Percentiles rank a stretch among this genome's conserved stretches.
These are phyloP conservation scores for Tadarida brasiliensis DNA, from an alignment of 2,797 vertebrate species.

Conservation along the genomic window DNA sequence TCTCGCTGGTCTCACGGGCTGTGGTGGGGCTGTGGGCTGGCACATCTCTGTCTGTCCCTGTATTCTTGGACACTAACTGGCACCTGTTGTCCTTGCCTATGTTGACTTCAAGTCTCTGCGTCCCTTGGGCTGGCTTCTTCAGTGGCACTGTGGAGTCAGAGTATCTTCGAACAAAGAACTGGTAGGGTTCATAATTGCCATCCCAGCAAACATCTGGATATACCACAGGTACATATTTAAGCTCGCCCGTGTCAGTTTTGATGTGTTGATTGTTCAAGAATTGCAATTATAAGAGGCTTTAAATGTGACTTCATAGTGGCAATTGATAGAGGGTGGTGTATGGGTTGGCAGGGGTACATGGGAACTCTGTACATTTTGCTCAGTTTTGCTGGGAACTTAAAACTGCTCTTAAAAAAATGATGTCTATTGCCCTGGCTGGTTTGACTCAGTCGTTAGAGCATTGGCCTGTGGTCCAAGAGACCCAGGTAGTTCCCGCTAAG, in stretches of 20 bases:
- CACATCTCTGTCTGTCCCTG: too few relatives aligned
- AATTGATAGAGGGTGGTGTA: neutral
- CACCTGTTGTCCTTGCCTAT: too few relatives aligned
- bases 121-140: too few relatives aligned
- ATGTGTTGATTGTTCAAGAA: neutral
- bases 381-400: neutral
- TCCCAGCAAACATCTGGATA: constrained; percentile 96
- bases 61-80: too few relatives aligned
- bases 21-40: too few relatives aligned
- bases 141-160: too few relatives aligned
- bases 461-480: too few relatives aligned
- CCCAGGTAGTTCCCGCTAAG: too few relatives aligned
- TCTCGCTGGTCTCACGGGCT: too few relatives aligned
- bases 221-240: constrained; percentile 93
- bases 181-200: constrained; percentile 99
- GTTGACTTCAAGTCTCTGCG: too few relatives aligned
- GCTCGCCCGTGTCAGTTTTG: neutral
- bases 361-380: neutral
- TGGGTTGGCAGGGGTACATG: fast-evolving
- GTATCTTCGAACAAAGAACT: constrained; percentile 98
- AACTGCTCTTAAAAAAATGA: neutral
- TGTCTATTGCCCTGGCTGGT: neutral
- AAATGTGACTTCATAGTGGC: neutral
- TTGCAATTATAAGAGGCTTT: neutral
- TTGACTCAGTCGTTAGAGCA: too few relatives aligned